Conservation (phyloP, 2,888 invertebrate species). For the Thera obeliscata region DNA sequence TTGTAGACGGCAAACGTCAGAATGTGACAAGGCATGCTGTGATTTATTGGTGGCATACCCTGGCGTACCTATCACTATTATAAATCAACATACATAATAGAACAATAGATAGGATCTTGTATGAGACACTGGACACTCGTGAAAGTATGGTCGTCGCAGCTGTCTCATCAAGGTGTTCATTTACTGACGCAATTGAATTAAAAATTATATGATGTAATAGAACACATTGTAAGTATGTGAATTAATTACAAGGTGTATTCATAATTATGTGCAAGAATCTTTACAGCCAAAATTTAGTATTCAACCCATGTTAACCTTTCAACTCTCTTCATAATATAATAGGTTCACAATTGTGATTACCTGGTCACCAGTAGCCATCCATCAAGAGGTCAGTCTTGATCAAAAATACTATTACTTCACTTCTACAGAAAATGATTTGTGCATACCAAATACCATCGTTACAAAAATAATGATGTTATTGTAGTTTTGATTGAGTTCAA, state of each 20-base stretch:
- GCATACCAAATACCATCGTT: no score
- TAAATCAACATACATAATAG: slow-evolving; percentile 15
- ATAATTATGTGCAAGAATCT: neutral
- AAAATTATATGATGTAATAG: neutral
- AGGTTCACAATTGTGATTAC: no score
- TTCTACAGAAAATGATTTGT: no score
- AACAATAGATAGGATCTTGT: slow-evolving; percentile 14
- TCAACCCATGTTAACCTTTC: no score
- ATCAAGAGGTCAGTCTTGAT: no score
- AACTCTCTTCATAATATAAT: no score
- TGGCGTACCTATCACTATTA: slow-evolving; percentile 4
- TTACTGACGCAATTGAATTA: slow-evolving; percentile 7
- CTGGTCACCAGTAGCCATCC: no score
- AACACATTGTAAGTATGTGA: neutral
- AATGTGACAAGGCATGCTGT: slow-evolving; percentile 10
- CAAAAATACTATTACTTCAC: no score
- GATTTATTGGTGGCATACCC: slow-evolving; percentile 24
- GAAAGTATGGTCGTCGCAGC: slow-evolving; percentile 20
- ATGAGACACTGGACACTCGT: slow-evolving; percentile 18
- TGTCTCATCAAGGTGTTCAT: slow-evolving; percentile 3
- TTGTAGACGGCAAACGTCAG: neutral
- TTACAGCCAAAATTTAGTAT: neutral
- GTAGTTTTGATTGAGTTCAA: neutral
- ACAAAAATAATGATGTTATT: no score
- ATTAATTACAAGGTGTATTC: neutral